phyloP scores from a whole-genome alignment of 2,888 invertebrate species.

The Drosophila setosimentum region DNA sequence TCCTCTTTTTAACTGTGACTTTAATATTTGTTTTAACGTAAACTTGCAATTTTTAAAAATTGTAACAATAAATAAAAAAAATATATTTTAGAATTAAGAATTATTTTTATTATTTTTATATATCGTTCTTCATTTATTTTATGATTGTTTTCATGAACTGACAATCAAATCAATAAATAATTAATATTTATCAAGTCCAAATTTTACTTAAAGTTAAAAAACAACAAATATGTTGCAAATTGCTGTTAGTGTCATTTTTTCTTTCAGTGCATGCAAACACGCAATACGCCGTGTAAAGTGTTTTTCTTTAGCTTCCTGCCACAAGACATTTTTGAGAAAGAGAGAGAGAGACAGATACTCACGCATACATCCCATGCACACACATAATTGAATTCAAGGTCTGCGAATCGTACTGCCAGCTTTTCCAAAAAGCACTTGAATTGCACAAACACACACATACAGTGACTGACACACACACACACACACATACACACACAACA shows the following conservation, averaged over 20 bases:
- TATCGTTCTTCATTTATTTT: neutral
- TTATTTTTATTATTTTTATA: neutral
- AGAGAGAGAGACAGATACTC: conserved; percentile 9
- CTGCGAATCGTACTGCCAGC: conserved; percentile 46
- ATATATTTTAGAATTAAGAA: neutral
- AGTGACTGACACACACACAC: conserved; percentile 6
- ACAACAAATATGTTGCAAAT: accelerated
- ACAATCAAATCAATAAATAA: no score
- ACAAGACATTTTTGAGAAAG: conserved; percentile 20
- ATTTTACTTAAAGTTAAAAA: neutral
- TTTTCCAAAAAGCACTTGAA: conserved; percentile 71
- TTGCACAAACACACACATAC: conserved; percentile 24
- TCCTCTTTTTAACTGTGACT: neutral
- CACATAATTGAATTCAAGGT: conserved; percentile 69
- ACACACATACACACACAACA: conserved; percentile 10
- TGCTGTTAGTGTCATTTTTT: neutral
- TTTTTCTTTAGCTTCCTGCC: conserved; percentile 41
- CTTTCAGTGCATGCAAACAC: conserved; percentile 24
- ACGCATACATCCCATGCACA: conserved; percentile 31
- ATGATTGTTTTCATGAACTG: neutral
- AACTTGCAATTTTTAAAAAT: neutral
- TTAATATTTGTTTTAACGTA: neutral
- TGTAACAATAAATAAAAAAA: neutral
- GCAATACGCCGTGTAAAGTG: conserved; percentile 61
- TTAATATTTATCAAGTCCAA: neutral